phyloP scores from a whole-genome alignment of 2,888 invertebrate species.

The Sipha maydis region DNA sequence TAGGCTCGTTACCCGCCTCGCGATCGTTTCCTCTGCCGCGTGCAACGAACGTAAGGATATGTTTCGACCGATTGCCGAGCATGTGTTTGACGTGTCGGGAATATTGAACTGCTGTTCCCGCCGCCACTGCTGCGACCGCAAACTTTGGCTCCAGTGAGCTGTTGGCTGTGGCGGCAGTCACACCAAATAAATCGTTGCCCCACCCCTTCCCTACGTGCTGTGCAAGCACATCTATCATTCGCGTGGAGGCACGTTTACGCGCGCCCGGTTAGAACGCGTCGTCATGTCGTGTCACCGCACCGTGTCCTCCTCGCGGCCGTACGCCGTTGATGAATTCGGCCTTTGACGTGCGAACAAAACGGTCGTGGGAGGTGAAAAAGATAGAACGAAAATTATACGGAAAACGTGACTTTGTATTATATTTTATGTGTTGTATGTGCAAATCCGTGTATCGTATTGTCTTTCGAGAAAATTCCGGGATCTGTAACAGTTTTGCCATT shows the following conservation, averaged over 20 bases:
- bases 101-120: not conserved
- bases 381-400: not conserved
- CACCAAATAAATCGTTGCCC: not conserved
- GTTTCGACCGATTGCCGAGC: not conserved
- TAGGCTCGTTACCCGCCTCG: no score
- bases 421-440: not conserved
- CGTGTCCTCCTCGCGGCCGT: not conserved
- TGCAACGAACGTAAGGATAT: no score
- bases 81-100: no score
- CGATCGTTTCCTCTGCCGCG: not conserved
- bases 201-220: not conserved
- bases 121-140: not conserved
- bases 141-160: not conserved
- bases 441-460: no score
- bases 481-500: no score
- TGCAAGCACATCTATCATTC: not conserved
- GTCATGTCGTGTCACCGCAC: not conserved
- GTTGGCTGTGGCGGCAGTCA: not conserved
- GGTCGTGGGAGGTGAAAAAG: not conserved
- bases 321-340: slow-evolving; percentile 51
- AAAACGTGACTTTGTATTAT: not conserved
- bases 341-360: slow-evolving; percentile 34
- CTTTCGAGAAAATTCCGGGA: no score
- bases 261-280: no score
- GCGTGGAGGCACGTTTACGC: not conserved